phyloP scores from a whole-genome alignment of 1,140 invertebrate species.

The Coelopa frigida region DNA sequence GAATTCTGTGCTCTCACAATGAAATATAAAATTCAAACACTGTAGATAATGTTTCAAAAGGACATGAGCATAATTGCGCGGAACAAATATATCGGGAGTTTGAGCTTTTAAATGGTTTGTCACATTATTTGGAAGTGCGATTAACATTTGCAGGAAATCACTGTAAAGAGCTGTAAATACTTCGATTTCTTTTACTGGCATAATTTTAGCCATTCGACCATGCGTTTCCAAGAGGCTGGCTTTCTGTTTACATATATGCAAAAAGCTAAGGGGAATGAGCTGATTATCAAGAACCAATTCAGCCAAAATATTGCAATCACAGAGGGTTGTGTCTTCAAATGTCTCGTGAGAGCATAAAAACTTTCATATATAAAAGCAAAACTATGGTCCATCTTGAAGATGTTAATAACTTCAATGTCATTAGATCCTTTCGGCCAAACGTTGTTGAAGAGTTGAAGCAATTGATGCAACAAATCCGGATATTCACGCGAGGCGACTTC shows the following conservation, averaged over 20 bases:
- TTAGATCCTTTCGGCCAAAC: slow-evolving; percentile 46
- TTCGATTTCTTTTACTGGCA: slow-evolving; percentile 25
- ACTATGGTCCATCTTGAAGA: slow-evolving; percentile 34
- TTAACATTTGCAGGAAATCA: slow-evolving; percentile 53
- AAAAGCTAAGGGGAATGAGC: slow-evolving; percentile 19
- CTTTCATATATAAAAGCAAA: slow-evolving; percentile 21
- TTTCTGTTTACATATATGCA: slow-evolving; percentile 24
- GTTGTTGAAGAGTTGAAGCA: slow-evolving; percentile 48
- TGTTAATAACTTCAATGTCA: slow-evolving; percentile 25
- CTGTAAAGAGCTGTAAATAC: slow-evolving; percentile 27
- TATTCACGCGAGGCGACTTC: slow-evolving; percentile 44
- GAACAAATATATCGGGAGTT: slow-evolving; percentile 52
- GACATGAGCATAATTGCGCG: slow-evolving; percentile 52
- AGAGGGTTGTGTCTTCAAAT: slow-evolving; percentile 1
- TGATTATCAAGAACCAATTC: slow-evolving; percentile 24
- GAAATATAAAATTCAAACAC: slow-evolving; percentile 50
- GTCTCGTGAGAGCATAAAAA: slow-evolving; percentile 21
- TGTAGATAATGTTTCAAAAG: slow-evolving; percentile 54
- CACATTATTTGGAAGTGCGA: slow-evolving; percentile 58
- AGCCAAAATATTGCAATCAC: not conserved
- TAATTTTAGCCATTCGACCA: slow-evolving; percentile 19
- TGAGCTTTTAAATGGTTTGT: slow-evolving; percentile 56
- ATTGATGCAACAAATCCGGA: slow-evolving; percentile 42
- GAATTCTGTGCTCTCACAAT: slow-evolving; percentile 28
- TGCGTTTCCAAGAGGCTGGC: slow-evolving; percentile 20